A percentile compares a stretch with the other conserved stretches of the same genome.
phyloP scores from a whole-genome alignment of 2,888 invertebrate genomes.

The Tineola bisselliella region DNA sequence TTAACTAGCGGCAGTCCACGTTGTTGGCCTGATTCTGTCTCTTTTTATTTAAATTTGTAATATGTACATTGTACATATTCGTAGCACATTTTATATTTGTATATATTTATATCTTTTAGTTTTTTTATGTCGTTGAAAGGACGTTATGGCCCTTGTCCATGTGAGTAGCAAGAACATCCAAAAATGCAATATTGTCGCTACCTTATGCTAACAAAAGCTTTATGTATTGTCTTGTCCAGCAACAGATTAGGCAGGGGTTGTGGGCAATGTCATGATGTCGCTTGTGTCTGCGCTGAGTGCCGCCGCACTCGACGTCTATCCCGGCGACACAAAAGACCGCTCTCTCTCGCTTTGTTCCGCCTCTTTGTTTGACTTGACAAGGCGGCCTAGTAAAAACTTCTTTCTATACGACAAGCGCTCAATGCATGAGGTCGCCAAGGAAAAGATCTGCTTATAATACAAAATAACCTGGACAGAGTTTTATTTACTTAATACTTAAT shows the following conservation, averaged over 20 bases:
- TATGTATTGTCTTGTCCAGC: background rate
- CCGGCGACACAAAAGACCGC: conserved; percentile 47
- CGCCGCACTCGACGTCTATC: conserved; percentile 30
- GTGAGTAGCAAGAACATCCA: background rate
- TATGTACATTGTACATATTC: too few relatives aligned
- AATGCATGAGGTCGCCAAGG: conserved; percentile 15
- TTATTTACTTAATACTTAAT: background rate
- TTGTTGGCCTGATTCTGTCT: background rate
- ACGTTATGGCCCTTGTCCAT: background rate
- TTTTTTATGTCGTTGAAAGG: too few relatives aligned
- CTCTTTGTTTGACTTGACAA: conserved; percentile 57
- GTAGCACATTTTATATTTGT: too few relatives aligned
- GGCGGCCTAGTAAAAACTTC: conserved; percentile 42
- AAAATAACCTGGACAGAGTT: background rate
- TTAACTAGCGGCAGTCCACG: background rate
- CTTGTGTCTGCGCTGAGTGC: conserved; percentile 50
- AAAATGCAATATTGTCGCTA: background rate
- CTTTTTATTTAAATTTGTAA: background rate
- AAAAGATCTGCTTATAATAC: conserved; percentile 17
- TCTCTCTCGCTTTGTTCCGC: conserved; percentile 61
- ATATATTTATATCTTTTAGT: too few relatives aligned
- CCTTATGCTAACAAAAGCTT: background rate
- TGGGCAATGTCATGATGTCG: conserved; percentile 3
- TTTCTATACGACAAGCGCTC: conserved; percentile 29
- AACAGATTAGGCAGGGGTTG: conserved; percentile 4